Percentiles rank a stretch among this genome's conserved stretches.
These are phyloP conservation scores for Oceanodroma leucorhoa DNA, from an alignment of 2,797 vertebrate species.

Conservation along the genomic window DNA sequence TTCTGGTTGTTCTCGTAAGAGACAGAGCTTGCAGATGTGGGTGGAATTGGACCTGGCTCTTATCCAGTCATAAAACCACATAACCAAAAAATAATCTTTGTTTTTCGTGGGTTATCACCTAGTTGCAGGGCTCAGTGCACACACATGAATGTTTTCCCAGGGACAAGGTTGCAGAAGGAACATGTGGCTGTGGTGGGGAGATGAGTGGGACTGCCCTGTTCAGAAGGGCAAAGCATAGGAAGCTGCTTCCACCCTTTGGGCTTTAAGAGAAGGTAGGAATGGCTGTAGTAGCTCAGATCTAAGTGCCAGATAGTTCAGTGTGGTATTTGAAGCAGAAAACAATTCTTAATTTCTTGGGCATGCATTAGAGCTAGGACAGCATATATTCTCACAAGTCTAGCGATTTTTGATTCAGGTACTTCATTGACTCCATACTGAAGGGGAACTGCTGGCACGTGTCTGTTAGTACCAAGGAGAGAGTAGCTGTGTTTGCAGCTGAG, in stretches of 20 bases:
- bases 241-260: neutral
- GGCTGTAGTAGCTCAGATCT: neutral
- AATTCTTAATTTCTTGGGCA: neutral
- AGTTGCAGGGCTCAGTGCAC: neutral
- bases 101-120: neutral
- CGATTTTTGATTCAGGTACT: neutral
- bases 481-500: neutral
- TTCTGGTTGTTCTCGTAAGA: neutral
- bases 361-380: neutral
- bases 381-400: neutral
- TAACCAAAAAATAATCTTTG: neutral
- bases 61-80: neutral
- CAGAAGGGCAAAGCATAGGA: neutral
- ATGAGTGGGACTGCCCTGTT: neutral
- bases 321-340: neutral
- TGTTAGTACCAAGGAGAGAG: neutral
- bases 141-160: neutral
- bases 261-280: neutral
- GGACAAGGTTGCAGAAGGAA: neutral
- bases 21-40: neutral
- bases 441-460: accelerated
- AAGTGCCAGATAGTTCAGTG: neutral
- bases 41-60: neutral
- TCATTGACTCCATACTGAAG: accelerated
- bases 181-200: neutral